Conservation (phyloP, 2,888 invertebrate species). For the Scrobipalpa atriplicella region DNA sequence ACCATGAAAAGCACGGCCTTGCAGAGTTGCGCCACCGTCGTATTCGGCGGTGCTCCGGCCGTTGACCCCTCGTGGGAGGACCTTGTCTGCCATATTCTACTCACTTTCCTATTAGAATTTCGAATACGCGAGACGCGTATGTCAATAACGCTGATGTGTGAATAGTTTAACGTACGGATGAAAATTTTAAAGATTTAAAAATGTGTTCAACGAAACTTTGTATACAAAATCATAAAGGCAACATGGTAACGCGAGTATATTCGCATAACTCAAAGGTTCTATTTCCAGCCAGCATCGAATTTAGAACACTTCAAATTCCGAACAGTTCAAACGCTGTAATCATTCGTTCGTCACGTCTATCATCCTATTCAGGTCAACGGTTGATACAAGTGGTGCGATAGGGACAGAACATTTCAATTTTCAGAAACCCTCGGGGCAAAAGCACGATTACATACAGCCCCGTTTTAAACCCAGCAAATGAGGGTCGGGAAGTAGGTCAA, state of each 20-base stretch:
- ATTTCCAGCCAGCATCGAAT: conserved; percentile 15
- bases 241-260: neutral
- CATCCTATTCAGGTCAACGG: conserved; percentile 31
- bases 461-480: conserved; percentile 75
- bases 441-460: conserved; percentile 73
- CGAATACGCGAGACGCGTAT: neutral
- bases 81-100: conserved; percentile 50
- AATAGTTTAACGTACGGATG: neutral
- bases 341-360: conserved; percentile 24
- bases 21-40: conserved; percentile 59
- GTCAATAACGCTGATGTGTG: neutral
- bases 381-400: conserved; percentile 39
- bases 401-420: conserved; percentile 47
- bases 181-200: neutral
- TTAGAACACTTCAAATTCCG: conserved; percentile 18
- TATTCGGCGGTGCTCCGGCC: conserved; percentile 52
- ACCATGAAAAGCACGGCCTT: conserved; percentile 52
- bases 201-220: neutral
- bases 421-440: conserved; percentile 52
- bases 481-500: conserved; percentile 76
- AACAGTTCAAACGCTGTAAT: conserved; percentile 17
- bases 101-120: conserved; percentile 47
- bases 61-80: conserved; percentile 59
- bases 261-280: neutral
- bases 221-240: neutral